Base-by-base conservation (phyloP, 1,140 invertebrate species). In the Hypothenemus hampei region DNA sequence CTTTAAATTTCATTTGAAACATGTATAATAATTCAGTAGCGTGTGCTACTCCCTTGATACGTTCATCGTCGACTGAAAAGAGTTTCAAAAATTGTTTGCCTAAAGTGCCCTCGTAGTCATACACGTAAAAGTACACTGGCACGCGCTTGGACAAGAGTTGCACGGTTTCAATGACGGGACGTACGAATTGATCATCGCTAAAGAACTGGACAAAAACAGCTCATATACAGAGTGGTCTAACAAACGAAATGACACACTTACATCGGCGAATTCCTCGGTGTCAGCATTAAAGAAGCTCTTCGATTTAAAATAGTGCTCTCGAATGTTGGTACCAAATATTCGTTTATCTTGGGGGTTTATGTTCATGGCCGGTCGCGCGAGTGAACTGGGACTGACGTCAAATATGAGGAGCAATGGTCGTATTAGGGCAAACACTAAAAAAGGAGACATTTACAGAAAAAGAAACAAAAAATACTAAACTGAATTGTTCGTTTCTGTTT, bases 11-110 rank as follows among this genome's bases (percentile, higher is more conserved):
- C 15, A 44, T 35, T 16, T 43, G 51, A 36, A 57, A 65, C 19
- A 64, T 22, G 50, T 65, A 65, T 60, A 57, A 64, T 5, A 65
- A 19, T 15, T 65, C 64, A 29, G 61, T 60, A 11, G 57, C 44
- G 55, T 65, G 64, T n/a, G 53, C 54, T 4, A 60, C 60, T 1
- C 63, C 63, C 59, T 39, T 57, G n/a, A n/a, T 10, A 51, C 55
- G 46, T 47, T 47, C 19, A 57, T 8, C 10, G 13, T 39, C 19
- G 0, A 19, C 3, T 1, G 18, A 20, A 21, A 5, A 23, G n/a
- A 20, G 1, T 20, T 22, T n/a, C 10, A 22, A 24, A 7, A 24
- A 43, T 43, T n/a, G 16, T 56, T 19, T 56, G 41, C 16, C 62
- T 44, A 52, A 50, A 29, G 48, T 50, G 3, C 64, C 64, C 47